Base-by-base conservation (phyloP, 2,797 vertebrate species). In the Cynopterus sphinx region DNA sequence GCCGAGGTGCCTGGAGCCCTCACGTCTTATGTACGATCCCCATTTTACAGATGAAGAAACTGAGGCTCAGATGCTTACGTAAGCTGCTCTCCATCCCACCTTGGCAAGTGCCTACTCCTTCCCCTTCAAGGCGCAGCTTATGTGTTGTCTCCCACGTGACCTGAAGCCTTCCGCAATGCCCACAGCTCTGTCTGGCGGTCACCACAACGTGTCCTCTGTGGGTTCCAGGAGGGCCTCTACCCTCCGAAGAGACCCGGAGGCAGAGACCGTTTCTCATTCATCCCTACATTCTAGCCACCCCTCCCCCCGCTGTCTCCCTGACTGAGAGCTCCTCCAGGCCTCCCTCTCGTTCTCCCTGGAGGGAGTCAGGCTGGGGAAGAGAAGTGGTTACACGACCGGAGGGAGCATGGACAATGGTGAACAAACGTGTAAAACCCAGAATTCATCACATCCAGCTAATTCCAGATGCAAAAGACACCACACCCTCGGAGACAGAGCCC, bases 381-480 rank as follows among this genome's bases (percentile, higher is more conserved):
- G 97, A 97, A 97, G 92, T 90, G 97, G 97, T 96, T 98, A 98
- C 98, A 98, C 98, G 97, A 96, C 98, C 96, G 97, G 77, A 97
- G 97, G 98, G 98, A 98, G 95, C 90, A 63, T 31, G 95, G 97
- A 97, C 92, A 97, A 96, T 96, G 97, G 98, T 98, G 33, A 98
- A 98, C 98, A 98, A 98, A 98, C 98, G 98, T 98, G 98, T 98
- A 98, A 98, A 98, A 98, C 98, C 96, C 95, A 96, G 96, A 98
- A 98, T 98, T 97, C 95, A 95, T 96, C 96, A 98, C 95, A 97
- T 97, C 96, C 67, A 91, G 96, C 97, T 98, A 97, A 98, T 98
- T 98, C 97, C 94, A 98, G 98, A 98, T 98, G 97, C 97, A 97
- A 96, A 97, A 97, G 98, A 98, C 93, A 97, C 91, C 22, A 96